Conservation (phyloP, 2,113 vertebrate species). For the Alosa alosa region DNA sequence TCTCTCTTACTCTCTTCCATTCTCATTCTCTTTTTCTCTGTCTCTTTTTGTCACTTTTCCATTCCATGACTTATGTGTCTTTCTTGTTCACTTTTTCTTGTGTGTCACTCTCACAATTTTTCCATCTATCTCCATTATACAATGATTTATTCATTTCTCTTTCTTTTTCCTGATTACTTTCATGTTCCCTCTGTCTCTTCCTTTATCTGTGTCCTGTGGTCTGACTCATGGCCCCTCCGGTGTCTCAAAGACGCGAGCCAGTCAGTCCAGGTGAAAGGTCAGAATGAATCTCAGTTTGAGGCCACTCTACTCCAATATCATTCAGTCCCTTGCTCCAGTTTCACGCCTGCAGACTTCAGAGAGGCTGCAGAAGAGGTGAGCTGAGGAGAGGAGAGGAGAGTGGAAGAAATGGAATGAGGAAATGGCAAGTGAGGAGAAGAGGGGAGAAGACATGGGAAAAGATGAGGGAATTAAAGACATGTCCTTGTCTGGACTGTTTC, state of each 20-base stretch:
- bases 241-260: not conserved
- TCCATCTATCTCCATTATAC: too few relatives aligned
- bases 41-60: conserved; percentile 19
- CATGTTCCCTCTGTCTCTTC: conserved; percentile 9
- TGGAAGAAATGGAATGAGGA: not conserved
- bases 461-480: not conserved
- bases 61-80: not conserved
- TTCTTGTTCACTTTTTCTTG: not conserved
- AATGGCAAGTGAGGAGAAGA: not conserved
- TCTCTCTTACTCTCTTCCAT: not conserved
- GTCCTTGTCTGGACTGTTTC: not conserved
- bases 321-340: not conserved
- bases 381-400: not conserved
- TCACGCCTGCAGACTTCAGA: not conserved
- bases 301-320: not conserved
- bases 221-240: not conserved
- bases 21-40: not conserved
- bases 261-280: not conserved
- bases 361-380: not conserved
- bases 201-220: conserved; percentile 11
- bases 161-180: not conserved
- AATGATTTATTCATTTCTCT: not conserved
- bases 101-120: too few relatives aligned
- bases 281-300: not conserved
- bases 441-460: not conserved